phyloP scores from a whole-genome alignment of 1,140 invertebrate genomes.

The Cyrtorhinus lividipennis region DNA sequence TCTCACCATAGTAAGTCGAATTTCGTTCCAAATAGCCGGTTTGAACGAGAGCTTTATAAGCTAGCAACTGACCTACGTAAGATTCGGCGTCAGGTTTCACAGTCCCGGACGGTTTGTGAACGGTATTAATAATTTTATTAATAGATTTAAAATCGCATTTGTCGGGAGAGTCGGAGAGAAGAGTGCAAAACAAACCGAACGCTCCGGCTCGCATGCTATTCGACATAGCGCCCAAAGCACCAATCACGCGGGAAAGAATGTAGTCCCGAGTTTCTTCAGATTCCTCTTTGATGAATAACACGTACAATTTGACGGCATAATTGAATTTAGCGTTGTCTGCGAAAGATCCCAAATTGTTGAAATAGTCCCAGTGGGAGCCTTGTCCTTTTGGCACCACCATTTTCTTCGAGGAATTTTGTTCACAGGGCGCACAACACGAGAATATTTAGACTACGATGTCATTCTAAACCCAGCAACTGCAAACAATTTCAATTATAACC shows the following conservation, averaged over 20 bases:
- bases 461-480: too few species aligned
- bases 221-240: not conserved
- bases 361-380: conserved; percentile 1
- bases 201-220: not conserved
- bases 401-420: too few species aligned
- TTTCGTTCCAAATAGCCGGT: not conserved
- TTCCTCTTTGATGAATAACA: not conserved
- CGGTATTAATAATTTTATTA: not conserved
- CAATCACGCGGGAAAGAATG: not conserved
- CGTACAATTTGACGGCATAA: not conserved
- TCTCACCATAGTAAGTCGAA: not conserved
- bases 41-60: not conserved
- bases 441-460: too few species aligned
- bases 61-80: conserved; percentile 1
- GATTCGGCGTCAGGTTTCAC: not conserved
- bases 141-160: not conserved
- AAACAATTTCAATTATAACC: too few species aligned
- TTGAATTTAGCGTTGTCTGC: not conserved
- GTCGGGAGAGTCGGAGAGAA: not conserved
- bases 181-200: not conserved
- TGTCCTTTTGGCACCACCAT: not conserved
- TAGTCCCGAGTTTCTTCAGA: not conserved
- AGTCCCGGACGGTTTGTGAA: not conserved
- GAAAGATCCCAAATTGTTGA: not conserved
- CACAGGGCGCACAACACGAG: too few species aligned